Evolutionary conservation across 2,888 invertebrate genomes (phyloP).

Genomic region (Eulithis testata): DNA sequence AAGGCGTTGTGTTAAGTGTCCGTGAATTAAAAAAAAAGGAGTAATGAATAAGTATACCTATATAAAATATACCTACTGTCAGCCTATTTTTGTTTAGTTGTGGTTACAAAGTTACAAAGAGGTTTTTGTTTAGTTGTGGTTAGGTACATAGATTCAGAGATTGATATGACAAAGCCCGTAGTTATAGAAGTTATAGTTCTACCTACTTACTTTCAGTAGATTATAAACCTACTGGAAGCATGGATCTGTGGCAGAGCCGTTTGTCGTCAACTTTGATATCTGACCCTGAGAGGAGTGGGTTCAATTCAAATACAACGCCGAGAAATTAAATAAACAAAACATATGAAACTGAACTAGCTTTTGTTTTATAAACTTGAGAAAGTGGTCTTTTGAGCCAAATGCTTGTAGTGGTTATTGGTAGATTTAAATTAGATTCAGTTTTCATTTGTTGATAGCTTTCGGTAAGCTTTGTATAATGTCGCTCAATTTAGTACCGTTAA

Average conservation of each 20-base stretch:
- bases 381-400: neutral
- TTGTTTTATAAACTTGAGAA: conserved; percentile 23
- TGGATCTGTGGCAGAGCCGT: conserved; percentile 32
- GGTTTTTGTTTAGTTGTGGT: too few species aligned
- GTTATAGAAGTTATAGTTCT: too few species aligned
- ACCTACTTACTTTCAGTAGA: neutral
- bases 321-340: conserved; percentile 34
- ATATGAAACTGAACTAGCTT: conserved; percentile 13
- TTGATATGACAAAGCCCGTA: too few species aligned
- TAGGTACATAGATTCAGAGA: too few species aligned
- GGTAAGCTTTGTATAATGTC: neutral
- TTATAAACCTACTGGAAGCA: conserved; percentile 12
- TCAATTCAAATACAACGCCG: conserved; percentile 22
- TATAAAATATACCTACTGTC: too few species aligned
- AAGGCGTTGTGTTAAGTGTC: too few species aligned
- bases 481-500: neutral
- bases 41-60: too few species aligned
- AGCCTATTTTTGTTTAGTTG: too few species aligned
- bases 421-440: conserved; percentile 13
- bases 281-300: conserved; percentile 43
- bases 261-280: conserved; percentile 52
- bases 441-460: neutral
- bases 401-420: neutral
- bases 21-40: too few species aligned
- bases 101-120: too few species aligned